A percentile compares a stretch with the other conserved stretches of the same genome.
phyloP scores from a whole-genome alignment of 2,888 invertebrate genomes.

The Punctoribates punctum region DNA sequence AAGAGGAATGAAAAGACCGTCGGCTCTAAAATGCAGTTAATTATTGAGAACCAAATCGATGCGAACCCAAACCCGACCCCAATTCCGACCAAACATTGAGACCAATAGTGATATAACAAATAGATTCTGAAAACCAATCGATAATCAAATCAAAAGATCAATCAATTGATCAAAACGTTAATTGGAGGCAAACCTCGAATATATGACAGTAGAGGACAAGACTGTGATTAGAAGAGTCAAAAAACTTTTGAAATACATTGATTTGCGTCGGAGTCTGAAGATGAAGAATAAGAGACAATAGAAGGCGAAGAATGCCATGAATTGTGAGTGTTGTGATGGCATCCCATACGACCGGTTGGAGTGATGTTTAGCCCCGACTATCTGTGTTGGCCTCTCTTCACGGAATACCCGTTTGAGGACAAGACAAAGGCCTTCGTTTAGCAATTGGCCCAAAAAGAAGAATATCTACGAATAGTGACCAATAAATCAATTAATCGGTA shows the following conservation, averaged over 20 bases:
- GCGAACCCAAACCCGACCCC: conserved; percentile 31
- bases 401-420: conserved; percentile 23
- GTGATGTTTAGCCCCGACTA: background rate
- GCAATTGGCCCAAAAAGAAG: conserved; percentile 41
- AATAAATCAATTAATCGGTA: background rate
- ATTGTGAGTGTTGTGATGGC: conserved; percentile 44
- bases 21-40: conserved; percentile 29
- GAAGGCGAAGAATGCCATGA: conserved; percentile 40
- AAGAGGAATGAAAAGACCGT: background rate
- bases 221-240: background rate
- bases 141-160: conserved; percentile 4
- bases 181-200: conserved; percentile 39
- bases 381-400: conserved; percentile 21
- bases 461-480: conserved; percentile 33
- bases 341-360: conserved; percentile 40
- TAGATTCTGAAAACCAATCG: conserved; percentile 31
- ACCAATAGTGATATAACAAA: conserved; percentile 42
- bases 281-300: conserved; percentile 35
- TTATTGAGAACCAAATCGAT: conserved; percentile 33
- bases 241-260: background rate
- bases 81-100: conserved; percentile 41
- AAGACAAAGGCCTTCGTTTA: conserved; percentile 41
- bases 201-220: conserved; percentile 13
- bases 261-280: conserved; percentile 21
- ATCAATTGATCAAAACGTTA: background rate